Evolutionary conservation across 2,797 vertebrate genomes (phyloP).

Genomic region (Phalanger gymnotis): DNA sequence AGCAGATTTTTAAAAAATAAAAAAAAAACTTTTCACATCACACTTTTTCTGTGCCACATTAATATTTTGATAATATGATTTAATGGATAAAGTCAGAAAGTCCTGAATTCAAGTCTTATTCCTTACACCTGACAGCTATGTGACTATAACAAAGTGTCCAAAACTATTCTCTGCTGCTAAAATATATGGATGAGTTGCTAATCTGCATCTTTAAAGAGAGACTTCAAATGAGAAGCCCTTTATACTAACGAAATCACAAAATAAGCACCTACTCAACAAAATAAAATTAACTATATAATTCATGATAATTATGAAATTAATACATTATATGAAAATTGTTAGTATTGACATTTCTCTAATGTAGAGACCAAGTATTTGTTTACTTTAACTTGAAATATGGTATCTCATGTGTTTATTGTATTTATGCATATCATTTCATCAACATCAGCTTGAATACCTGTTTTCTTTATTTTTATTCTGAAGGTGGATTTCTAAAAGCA

Average conservation of each 20-base stretch:
- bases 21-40: not conserved
- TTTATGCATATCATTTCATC: not conserved
- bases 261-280: not conserved
- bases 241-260: not conserved
- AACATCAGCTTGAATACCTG: not conserved
- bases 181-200: not conserved
- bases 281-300: not conserved
- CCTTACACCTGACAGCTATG: not conserved
- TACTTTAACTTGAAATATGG: not conserved
- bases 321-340: not conserved
- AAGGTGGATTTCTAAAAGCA: constrained; percentile 18
- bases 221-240: not conserved
- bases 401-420: not conserved
- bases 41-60: not conserved
- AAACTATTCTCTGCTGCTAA: not conserved
- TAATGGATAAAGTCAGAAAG: not conserved
- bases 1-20: not conserved
- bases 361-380: not conserved
- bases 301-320: not conserved
- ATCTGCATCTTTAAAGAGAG: not conserved
- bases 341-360: not conserved
- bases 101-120: not conserved
- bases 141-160: not conserved
- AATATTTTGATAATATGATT: not conserved
- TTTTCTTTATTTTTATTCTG: constrained; percentile 48